Evolutionary conservation across 2,797 vertebrate genomes (phyloP), one percentile per base, ranked within the genome.

Genomic region (Esox masquinongy): DNA sequence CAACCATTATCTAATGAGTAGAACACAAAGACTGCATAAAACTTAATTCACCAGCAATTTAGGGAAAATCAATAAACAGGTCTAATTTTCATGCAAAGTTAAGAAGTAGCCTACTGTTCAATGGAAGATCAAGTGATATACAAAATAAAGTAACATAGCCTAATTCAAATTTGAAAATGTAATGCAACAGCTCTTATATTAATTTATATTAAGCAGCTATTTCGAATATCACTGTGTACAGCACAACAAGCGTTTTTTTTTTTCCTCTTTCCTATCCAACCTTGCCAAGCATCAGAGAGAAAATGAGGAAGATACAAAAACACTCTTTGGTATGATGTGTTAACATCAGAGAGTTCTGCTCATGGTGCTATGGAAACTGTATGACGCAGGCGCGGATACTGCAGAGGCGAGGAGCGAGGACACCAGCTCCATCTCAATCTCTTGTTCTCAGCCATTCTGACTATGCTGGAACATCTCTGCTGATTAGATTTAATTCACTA

Each of bases 331-430:
- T 56, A 22, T 56, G 53, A n/a, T 22, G 53, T 56, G 53, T 59
- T 59, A 22, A 9, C 53, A 59, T 59, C 72, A 77, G 53, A 9
- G 72, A 80, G 59, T 61, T 78, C 81, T 76, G 77, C 78, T 72
- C 66, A 77, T 81, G 86, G 79, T 88, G 81, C 88, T 84, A 88
- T 88, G 85, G 85, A 86, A 88, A 89, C 86, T 63, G 77, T 56
- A 74, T 87, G 84, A 86, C 77, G 83, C 77, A 86, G 80, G 84
- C 77, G 76, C 80, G 73, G 79, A 78, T 80, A 82, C 86, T 82
- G 80, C 83, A 87, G 83, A 85, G 80, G 82, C 74, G 83, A 70
- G 47, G 9, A 77, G 43, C 17, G 19, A 36, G 39, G 67, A 39
- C 67, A 68, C 43, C 11, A 43, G 14, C 68, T 51, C 68, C 15